phyloP scores from a whole-genome alignment of 2,113 vertebrate species.

The Hemiprocne comata region DNA sequence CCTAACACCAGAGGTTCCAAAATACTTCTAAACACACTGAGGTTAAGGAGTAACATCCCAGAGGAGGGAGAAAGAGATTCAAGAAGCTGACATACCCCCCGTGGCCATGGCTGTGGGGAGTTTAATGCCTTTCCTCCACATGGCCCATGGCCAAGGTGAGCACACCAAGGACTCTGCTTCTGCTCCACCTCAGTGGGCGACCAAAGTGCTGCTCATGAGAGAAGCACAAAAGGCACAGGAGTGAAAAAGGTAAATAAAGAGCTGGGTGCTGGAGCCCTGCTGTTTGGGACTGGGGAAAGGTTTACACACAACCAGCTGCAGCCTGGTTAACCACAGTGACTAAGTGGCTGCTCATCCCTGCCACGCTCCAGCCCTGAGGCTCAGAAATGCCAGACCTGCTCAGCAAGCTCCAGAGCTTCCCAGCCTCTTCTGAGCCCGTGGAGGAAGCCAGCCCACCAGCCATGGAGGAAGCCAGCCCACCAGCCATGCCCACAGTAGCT shows the following conservation, averaged over 20 bases:
- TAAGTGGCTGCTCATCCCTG: not conserved
- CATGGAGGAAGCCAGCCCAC: not conserved
- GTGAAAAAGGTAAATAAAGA: not conserved
- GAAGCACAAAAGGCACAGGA: not conserved
- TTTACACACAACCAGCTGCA: not conserved
- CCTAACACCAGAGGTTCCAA: not conserved
- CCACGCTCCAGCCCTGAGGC: not conserved
- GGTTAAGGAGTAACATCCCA: rapidly evolving
- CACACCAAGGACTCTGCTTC: rapidly evolving
- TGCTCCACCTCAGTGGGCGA: too few species aligned
- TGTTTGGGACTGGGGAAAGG: not conserved
- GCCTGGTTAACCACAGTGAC: not conserved
- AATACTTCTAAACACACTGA: not conserved
- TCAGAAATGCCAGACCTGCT: not conserved
- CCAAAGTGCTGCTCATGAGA: not conserved
- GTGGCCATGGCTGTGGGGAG: not conserved
- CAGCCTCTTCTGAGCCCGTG: not conserved
- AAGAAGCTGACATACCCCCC: not conserved
- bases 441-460: not conserved
- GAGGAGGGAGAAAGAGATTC: not conserved
- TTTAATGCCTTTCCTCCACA: not conserved
- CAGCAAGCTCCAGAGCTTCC: not conserved
- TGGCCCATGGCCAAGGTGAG: not conserved
- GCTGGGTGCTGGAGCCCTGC: not conserved
- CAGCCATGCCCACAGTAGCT: not conserved